Evolutionary conservation across 1,140 invertebrate genomes (phyloP).

Genomic region (Littorina saxatilis): DNA sequence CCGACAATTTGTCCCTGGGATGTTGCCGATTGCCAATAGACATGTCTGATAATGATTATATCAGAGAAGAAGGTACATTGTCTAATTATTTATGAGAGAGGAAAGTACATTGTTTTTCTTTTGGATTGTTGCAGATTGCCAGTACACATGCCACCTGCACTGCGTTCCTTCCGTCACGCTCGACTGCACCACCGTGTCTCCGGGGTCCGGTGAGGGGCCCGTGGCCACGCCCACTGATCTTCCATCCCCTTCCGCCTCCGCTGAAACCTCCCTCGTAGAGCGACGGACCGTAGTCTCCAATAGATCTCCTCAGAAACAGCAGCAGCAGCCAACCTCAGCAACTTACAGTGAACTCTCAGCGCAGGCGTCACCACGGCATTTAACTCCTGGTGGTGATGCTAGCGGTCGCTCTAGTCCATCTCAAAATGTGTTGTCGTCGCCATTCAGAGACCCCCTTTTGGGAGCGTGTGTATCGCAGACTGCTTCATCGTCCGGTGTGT

Average conservation of each 20-base stretch:
- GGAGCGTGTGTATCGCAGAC: constrained; percentile 11
- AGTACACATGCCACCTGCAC: constrained; percentile 78
- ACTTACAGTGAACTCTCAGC: background rate
- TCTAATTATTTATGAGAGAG: no score
- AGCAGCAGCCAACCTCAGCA: background rate
- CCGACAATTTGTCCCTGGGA: no score
- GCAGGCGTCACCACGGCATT: background rate
- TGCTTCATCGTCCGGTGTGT: background rate
- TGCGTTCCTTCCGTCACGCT: constrained; percentile 77
- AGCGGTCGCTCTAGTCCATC: background rate
- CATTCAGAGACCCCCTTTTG: constrained; percentile 21
- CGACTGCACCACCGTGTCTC: constrained; percentile 73
- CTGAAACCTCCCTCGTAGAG: constrained; percentile 58
- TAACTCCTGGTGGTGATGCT: background rate
- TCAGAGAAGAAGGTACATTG: no score
- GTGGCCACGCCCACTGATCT: constrained; percentile 37
- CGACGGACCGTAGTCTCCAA: constrained; percentile 32
- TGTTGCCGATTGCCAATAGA: no score
- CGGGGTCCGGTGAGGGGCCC: constrained; percentile 33
- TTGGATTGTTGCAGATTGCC: constrained; percentile 75
- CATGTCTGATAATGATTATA: no score
- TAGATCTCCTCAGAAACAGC: constrained; percentile 38
- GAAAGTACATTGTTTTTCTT: background rate
- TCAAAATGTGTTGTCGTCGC: background rate
- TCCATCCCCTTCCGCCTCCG: constrained; percentile 48